phyloP scores from a whole-genome alignment of 64 coral and sea anemone species.

The Montipora foliosa region DNA sequence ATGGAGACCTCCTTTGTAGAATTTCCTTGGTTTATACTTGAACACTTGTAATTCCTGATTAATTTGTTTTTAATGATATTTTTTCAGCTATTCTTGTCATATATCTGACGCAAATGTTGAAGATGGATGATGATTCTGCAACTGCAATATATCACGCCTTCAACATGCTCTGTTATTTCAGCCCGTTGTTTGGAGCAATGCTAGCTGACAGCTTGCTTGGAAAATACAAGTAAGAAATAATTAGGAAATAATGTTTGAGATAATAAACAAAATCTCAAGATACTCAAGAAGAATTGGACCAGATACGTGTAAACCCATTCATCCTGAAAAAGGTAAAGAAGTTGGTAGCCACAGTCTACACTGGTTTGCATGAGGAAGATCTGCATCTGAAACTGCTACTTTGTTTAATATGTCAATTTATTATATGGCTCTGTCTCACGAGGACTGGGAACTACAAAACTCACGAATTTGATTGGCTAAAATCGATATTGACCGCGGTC shows the following conservation, averaged over 20 bases:
- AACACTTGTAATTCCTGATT: conserved; percentile 40
- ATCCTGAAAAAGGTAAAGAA: no score
- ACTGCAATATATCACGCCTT: conserved; percentile 97
- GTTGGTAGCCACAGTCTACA: no score
- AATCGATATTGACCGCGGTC: no score
- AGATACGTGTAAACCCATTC: not conserved
- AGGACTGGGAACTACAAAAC: no score
- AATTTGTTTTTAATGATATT: not conserved
- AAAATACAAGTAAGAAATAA: conserved; percentile 84
- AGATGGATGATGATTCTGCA: conserved; percentile 88
- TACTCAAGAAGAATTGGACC: no score
- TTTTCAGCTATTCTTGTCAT: conserved; percentile 95
- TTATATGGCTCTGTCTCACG: no score
- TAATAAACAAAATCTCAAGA: not conserved
- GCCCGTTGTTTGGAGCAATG: conserved; percentile 96
- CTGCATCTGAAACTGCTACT: no score
- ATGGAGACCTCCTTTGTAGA: not conserved
- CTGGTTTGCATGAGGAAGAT: no score
- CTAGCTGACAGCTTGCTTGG: conserved; percentile 95
- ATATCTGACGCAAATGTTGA: conserved; percentile 98
- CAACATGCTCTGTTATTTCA: conserved; percentile 99
- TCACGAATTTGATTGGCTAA: no score
- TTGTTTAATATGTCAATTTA: no score
- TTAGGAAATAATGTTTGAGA: no score
- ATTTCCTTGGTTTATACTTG: conserved; percentile 67